Conservation (phyloP, 2,888 invertebrate species). For the Horisme vitalbata region DNA sequence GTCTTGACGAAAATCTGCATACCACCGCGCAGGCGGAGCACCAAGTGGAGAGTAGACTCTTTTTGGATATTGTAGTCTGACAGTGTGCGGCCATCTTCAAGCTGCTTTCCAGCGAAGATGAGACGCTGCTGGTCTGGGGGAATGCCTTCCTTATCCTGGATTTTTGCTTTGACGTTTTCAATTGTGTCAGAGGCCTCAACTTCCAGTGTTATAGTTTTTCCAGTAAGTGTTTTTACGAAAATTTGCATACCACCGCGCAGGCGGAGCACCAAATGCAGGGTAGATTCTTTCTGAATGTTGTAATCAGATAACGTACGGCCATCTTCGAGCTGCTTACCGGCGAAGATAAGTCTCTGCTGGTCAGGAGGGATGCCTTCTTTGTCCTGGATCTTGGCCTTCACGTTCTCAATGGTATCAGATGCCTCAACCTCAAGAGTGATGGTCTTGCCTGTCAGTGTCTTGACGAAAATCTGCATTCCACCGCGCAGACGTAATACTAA, state of each 20-base stretch:
- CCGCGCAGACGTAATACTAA: constrained; percentile 33
- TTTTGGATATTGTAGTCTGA: constrained; percentile 35
- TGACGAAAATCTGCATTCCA: constrained; percentile 38
- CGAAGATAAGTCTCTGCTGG: constrained; percentile 33
- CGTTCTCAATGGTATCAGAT: constrained; percentile 31
- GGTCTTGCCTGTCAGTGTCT: constrained; percentile 31
- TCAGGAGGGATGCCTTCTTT: constrained; percentile 35
- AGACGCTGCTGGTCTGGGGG: constrained; percentile 34
- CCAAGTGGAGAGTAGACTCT: constrained; percentile 32
- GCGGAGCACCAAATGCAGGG: constrained; percentile 31
- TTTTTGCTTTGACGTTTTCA: constrained; percentile 33
- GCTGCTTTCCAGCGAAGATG: constrained; percentile 33
- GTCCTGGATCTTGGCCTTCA: constrained; percentile 33
- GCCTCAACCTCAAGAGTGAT: constrained; percentile 33
- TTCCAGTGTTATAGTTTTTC: constrained; percentile 31
- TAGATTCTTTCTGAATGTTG: constrained; percentile 35
- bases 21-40: constrained; percentile 34
- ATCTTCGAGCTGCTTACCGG: constrained; percentile 34
- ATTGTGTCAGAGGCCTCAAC: constrained; percentile 33
- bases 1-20: constrained; percentile 38
- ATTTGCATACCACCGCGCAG: constrained; percentile 37
- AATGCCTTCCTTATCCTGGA: constrained; percentile 35
- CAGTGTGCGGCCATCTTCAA: constrained; percentile 32
- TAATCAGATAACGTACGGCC: constrained; percentile 33
- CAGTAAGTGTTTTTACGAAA: constrained; percentile 33